phyloP scores from a whole-genome alignment of 1,140 invertebrate species.

The Tribolium castaneum region DNA sequence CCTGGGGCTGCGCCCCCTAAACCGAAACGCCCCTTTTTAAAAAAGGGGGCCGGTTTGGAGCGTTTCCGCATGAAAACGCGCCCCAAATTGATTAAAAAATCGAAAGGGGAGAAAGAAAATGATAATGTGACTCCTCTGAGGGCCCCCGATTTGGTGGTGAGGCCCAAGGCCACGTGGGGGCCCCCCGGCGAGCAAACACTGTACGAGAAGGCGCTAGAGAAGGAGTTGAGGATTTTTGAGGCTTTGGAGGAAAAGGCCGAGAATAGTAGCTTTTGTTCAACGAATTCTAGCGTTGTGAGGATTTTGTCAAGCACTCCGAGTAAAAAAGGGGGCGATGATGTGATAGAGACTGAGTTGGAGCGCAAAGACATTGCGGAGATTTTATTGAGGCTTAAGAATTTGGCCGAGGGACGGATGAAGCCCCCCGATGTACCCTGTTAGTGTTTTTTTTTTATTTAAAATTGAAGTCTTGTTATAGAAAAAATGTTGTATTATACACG shows the following conservation, averaged over 20 bases:
- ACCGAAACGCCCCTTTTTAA: conserved; percentile 59
- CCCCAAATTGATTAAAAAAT: conserved; percentile 38
- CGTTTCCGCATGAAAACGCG: conserved; percentile 56
- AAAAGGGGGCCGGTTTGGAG: conserved; percentile 56
- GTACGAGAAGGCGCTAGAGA: conserved; percentile 53
- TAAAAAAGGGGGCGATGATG: conserved; percentile 1
- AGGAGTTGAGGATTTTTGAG: conserved; percentile 73
- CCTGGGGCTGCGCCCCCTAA: conserved; percentile 29
- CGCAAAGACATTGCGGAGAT: background rate
- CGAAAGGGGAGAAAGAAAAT: background rate
- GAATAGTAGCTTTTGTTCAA: conserved; percentile 78
- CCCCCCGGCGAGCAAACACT: conserved; percentile 41
- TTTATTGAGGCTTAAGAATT: background rate
- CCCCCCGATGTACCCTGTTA: background rate
- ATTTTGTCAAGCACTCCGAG: conserved; percentile 59
- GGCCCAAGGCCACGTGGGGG: conserved; percentile 54
- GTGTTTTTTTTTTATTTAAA: background rate
- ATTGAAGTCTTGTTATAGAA: no score
- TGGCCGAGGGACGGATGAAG: background rate
- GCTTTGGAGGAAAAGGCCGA: conserved; percentile 75
- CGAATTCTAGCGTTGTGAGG: conserved; percentile 66
- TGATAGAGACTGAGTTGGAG: background rate
- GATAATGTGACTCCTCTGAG: conserved; percentile 55
- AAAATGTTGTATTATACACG: no score
- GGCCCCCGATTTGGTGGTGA: conserved; percentile 51